Percentiles rank a stretch among this genome's conserved stretches.
Evolutionary conservation across 2,888 invertebrate species (phyloP).

Genomic region (Oscheius onirici): DNA sequence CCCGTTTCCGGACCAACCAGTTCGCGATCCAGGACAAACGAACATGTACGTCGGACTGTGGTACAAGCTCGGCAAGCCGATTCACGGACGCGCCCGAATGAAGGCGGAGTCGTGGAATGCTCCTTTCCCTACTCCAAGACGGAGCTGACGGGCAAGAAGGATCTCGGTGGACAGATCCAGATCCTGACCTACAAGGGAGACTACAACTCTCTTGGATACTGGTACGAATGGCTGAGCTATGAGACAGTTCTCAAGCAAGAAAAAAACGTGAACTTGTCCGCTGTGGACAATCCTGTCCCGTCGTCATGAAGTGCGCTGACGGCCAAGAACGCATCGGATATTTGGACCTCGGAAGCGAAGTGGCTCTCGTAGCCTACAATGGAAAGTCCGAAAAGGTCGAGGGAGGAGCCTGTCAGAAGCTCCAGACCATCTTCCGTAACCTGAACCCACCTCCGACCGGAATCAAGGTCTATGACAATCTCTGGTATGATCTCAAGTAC

Average conservation of each 20-base stretch:
- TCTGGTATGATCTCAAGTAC: conserved; percentile 58
- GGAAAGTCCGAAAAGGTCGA: conserved; percentile 52
- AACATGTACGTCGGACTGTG: conserved; percentile 55
- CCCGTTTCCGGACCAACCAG: conserved; percentile 58
- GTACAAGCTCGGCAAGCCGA: conserved; percentile 63
- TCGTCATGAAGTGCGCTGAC: conserved; percentile 50
- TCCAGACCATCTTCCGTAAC: conserved; percentile 57
- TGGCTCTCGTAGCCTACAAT: conserved; percentile 48
- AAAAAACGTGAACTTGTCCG: conserved; percentile 39
- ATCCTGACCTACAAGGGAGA: conserved; percentile 60
- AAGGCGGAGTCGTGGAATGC: conserved; percentile 62
- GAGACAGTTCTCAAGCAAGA: conserved; percentile 44
- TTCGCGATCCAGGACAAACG: conserved; percentile 50
- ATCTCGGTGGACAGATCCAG: conserved; percentile 61
- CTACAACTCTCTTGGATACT: conserved; percentile 47
- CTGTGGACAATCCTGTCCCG: conserved; percentile 59
- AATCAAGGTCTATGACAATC: conserved; percentile 57
- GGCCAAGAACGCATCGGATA: conserved; percentile 51
- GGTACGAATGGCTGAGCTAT: conserved; percentile 60
- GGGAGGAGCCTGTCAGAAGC: conserved; percentile 50
- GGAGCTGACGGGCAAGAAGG: conserved; percentile 55
- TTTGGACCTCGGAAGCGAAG: conserved; percentile 52
- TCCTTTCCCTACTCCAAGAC: conserved; percentile 58
- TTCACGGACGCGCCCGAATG: conserved; percentile 60
- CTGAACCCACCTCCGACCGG: conserved; percentile 57